Conservation (phyloP, 2,797 vertebrate genomes). For the Sebastes iracundus region DNA sequence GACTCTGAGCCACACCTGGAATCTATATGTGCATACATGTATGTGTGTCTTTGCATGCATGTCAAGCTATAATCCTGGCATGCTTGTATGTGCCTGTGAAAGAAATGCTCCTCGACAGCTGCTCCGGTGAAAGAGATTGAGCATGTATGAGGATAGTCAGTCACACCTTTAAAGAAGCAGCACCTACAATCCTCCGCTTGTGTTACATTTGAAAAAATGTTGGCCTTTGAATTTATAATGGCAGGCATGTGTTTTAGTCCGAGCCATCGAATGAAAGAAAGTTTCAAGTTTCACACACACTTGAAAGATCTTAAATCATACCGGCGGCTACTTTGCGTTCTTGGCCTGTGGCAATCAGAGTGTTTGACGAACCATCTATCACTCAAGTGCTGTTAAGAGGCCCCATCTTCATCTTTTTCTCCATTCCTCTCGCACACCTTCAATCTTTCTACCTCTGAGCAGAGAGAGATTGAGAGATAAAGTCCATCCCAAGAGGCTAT, state of each 20-base stretch:
- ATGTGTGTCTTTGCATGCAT: background rate
- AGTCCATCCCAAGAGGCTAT: background rate
- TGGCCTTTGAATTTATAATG: background rate
- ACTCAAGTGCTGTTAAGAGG: conserved; percentile 2
- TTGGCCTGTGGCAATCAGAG: conserved; percentile 14
- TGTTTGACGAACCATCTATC: conserved; percentile 40
- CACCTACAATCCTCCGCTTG: background rate
- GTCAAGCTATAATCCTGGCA: background rate
- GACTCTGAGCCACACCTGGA: conserved; percentile 20
- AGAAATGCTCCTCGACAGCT: conserved; percentile 4
- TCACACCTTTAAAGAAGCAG: conserved; percentile 9
- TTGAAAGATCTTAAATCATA: conserved; percentile 49
- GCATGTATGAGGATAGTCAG: background rate
- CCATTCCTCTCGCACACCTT: background rate
- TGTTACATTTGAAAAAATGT: conserved; percentile 8
- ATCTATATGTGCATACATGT: background rate
- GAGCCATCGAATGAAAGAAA: conserved; percentile 14
- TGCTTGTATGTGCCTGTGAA: background rate
- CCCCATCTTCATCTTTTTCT: background rate
- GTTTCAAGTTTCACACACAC: conserved; percentile 43
- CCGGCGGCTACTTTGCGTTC: background rate
- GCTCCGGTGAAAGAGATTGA: background rate
- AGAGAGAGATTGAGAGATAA: background rate
- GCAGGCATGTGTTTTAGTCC: conserved; percentile 13
- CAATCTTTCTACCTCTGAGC: background rate